These are phyloP conservation scores for Drosophila eugracilis DNA, from an alignment of 1,140 invertebrate genomes.

Conservation along the genomic window DNA sequence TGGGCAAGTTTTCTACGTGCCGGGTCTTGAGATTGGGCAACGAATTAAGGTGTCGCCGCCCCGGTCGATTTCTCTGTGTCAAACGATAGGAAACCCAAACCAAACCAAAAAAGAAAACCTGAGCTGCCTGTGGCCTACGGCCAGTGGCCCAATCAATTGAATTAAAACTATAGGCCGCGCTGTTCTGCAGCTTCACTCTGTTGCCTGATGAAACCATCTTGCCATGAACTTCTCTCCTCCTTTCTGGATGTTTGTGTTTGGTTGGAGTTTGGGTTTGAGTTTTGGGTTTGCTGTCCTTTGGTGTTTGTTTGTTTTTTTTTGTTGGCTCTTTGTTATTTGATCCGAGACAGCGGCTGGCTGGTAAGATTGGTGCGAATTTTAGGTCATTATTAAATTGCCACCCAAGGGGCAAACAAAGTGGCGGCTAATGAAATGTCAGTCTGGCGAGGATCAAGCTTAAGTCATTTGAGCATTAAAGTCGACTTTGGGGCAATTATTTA, in stretches of 20 bases:
- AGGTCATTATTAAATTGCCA: conserved; percentile 33
- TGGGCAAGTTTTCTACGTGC: conserved; percentile 68
- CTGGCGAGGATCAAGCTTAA: conserved; percentile 4
- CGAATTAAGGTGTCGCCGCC: conserved; percentile 66
- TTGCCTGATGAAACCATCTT: conserved; percentile 18
- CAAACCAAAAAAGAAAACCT: conserved; percentile 31
- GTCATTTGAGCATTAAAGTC: background rate
- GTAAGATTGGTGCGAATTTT: conserved; percentile 9
- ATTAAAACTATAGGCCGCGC: conserved; percentile 50
- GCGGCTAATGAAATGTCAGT: conserved; percentile 19
- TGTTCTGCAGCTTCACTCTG: no score
- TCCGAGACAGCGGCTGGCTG: background rate
- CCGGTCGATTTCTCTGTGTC: no score
- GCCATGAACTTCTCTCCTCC: background rate
- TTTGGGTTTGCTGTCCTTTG: background rate
- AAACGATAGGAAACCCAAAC: no score
- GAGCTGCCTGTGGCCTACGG: conserved; percentile 1
- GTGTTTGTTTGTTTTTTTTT: background rate
- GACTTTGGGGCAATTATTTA: background rate
- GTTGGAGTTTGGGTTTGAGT: background rate
- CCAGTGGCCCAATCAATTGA: conserved; percentile 47
- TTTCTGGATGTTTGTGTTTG: conserved; percentile 3
- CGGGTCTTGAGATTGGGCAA: conserved; percentile 31
- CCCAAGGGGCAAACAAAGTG: conserved; percentile 13
- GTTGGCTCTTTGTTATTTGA: conserved; percentile 22